phyloP scores from a whole-genome alignment of 2,888 invertebrate genomes.

The Sinopyrophorus schimmeli region DNA sequence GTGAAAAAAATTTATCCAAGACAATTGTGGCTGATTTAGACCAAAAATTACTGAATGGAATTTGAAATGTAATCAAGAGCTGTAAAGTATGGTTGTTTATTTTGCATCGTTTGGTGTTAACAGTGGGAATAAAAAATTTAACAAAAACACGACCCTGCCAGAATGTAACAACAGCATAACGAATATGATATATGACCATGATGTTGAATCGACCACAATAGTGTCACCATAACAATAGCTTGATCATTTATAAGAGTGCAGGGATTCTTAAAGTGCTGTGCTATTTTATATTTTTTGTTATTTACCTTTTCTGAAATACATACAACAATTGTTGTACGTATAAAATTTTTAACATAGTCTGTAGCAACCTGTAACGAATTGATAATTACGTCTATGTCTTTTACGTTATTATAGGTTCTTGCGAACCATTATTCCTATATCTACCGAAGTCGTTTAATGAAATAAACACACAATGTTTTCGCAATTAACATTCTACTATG shows the following conservation, averaged over 20 bases:
- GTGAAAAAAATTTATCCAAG: constrained; percentile 16
- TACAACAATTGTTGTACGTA: constrained; percentile 13
- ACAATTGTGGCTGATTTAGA: constrained; percentile 7
- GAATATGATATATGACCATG: constrained; percentile 28
- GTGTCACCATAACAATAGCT: constrained; percentile 31
- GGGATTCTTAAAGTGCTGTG: constrained; percentile 23
- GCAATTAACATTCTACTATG: too few relatives aligned
- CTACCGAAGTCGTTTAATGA: too few relatives aligned
- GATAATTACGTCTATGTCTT: constrained; percentile 23
- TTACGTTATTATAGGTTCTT: constrained; percentile 12
- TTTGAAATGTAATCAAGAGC: constrained; percentile 17
- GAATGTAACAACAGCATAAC: constrained; percentile 29
- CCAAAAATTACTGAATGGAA: constrained; percentile 10
- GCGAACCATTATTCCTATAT: too few relatives aligned
- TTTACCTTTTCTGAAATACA: constrained; percentile 11
- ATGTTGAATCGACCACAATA: constrained; percentile 26
- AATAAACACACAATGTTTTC: too few relatives aligned
- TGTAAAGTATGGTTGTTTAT: constrained; percentile 13
- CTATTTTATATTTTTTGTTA: constrained; percentile 11
- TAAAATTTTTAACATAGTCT: constrained; percentile 2
- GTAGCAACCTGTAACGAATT: constrained; percentile 21
- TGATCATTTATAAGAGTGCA: constrained; percentile 28
- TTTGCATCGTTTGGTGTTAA: constrained; percentile 10
- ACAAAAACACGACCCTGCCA: constrained; percentile 18
- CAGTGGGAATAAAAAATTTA: constrained; percentile 10